Evolutionary conservation across 2,797 vertebrate species (phyloP), one percentile per base, ranked within the genome.

Genomic region (Alectoris magna): DNA sequence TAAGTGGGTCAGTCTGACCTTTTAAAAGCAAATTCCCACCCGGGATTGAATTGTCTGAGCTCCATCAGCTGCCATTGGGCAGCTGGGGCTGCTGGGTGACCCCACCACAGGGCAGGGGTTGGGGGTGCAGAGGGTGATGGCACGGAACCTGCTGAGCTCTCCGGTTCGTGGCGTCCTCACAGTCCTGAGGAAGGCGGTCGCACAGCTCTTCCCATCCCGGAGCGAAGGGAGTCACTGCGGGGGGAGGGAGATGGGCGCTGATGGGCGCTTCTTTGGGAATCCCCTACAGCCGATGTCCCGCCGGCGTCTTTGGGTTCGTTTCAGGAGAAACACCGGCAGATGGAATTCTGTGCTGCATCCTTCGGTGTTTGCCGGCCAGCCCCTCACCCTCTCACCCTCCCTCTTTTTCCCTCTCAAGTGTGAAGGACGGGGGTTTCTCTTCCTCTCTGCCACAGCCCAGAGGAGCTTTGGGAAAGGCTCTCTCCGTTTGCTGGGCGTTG

Each of bases 161-260:
- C 6, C 0, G 34, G 56, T 97, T 98, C 14, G 97, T 96, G 36
- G 27, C 85, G 10, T 97, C 97, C 89, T 97, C 95, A 27, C 98
- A 98, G 19, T 96, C 88, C 0, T 34, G 14, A 66, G 89, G 60
- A n/a, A 56, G 2, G 13, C 60, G 70, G 3, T 3, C 56, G 67
- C 97, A 98, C 27, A 73, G 21, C 78, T 84, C 70, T 93, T 96
- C 94, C 98, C 97, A 97, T 41, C 95, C 96, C 34, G 92, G 87
- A 56, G 93, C 95, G 79, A 97, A 97, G 44, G 97, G 97, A 31
- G 91, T 97, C n/a, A 98, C 97, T 98, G 38, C n/a, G 59, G 82
- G 83, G 55, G 48, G 41, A 10, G 38, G 46, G 29, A 73, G 31
- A 78, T 1, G 27, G 2, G 26, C 4, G 8, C 11, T 38, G 39